phyloP scores from a whole-genome alignment of 92 coral and sea anemone genomes.

The Epizoanthus scotinus region DNA sequence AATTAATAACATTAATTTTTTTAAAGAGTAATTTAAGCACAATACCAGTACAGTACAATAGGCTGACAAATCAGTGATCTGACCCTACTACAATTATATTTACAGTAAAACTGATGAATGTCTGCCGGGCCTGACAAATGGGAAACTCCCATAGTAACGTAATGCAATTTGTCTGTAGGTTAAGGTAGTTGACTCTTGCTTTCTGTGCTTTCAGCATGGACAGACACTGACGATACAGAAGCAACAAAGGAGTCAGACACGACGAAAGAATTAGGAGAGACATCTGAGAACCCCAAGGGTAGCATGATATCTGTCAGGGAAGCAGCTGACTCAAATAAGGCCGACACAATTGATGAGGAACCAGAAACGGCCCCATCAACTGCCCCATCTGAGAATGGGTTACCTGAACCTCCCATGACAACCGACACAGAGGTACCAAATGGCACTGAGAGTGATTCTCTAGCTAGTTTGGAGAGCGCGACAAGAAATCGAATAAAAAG shows the following conservation, averaged over 20 bases:
- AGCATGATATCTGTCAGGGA: conserved; percentile 90
- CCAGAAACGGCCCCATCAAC: conserved; percentile 42
- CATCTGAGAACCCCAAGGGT: conserved; percentile 61
- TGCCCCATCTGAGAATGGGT: conserved; percentile 69
- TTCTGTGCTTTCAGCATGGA: conserved; percentile 72
- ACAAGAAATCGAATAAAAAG: conserved; percentile 75
- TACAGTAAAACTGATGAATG: too few relatives aligned
- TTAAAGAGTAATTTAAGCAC: too few relatives aligned
- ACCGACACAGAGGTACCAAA: conserved; percentile 77
- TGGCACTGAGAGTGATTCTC: conserved; percentile 88
- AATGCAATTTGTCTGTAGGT: too few relatives aligned
- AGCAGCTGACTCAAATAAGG: conserved; percentile 76
- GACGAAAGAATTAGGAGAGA: conserved; percentile 5
- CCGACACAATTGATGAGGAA: conserved; percentile 27
- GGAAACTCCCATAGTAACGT: too few relatives aligned
- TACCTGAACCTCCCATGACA: conserved; percentile 72
- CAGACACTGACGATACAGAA: conserved; percentile 88
- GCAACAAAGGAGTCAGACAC: conserved; percentile 74
- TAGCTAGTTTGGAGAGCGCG: conserved; percentile 81
- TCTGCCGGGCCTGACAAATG: too few relatives aligned
- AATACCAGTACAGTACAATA: too few relatives aligned
- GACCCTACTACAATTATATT: too few relatives aligned
- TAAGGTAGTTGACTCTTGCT: too few relatives aligned
- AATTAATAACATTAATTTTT: too few relatives aligned
- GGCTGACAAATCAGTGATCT: too few relatives aligned